Conservation (phyloP, 2,797 vertebrate species). For the Peromyscus nudipes region DNA sequence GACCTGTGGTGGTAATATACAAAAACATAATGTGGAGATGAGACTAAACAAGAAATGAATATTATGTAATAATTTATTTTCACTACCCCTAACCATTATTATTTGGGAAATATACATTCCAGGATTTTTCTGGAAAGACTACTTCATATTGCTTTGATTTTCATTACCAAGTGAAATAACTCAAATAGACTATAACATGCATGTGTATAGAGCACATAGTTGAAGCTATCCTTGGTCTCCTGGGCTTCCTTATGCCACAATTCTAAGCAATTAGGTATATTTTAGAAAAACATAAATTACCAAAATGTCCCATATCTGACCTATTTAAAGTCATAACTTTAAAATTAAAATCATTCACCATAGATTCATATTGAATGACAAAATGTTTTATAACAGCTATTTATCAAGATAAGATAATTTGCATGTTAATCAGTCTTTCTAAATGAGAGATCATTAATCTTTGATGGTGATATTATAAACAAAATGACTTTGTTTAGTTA, state of each 20-base stretch:
- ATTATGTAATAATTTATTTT: not conserved
- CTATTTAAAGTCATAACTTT: slow-evolving; percentile 71
- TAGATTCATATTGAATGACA: slow-evolving; percentile 79
- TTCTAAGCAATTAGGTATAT: slow-evolving; percentile 55
- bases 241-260: not conserved
- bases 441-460: slow-evolving; percentile 85
- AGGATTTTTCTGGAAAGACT: not conserved
- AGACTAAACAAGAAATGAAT: not conserved
- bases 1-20: not conserved
- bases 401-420: slow-evolving; percentile 85
- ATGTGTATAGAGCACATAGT: not conserved
- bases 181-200: not conserved
- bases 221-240: not conserved
- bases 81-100: not conserved
- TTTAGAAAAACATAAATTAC: slow-evolving; percentile 78
- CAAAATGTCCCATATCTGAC: slow-evolving; percentile 70
- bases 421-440: slow-evolving; percentile 83
- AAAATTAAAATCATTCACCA: slow-evolving; percentile 77
- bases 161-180: slow-evolving; percentile 23
- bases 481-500: slow-evolving; percentile 80
- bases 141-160: slow-evolving; percentile 32
- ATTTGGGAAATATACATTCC: not conserved
- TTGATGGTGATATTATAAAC: slow-evolving; percentile 80
- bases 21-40: not conserved
- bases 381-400: slow-evolving; percentile 78